phyloP scores from a whole-genome alignment of 2,888 invertebrate genomes.

The Eristalis intricaria region DNA sequence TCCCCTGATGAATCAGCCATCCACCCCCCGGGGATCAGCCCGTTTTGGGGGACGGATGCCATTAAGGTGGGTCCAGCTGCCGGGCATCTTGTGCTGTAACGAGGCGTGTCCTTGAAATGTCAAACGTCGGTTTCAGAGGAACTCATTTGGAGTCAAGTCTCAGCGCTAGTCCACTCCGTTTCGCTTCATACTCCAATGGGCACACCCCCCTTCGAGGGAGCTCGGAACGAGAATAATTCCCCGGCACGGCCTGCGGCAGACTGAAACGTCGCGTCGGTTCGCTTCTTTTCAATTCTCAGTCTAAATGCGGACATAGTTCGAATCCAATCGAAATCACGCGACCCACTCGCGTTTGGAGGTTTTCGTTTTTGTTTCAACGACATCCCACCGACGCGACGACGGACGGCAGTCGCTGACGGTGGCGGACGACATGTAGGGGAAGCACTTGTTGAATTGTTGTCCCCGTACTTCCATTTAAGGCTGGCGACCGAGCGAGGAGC shows the following conservation, averaged over 20 bases:
- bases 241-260: conserved; percentile 44
- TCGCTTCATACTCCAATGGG: not conserved
- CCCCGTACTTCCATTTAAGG: conserved; percentile 61
- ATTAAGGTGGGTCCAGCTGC: not conserved
- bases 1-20: not conserved
- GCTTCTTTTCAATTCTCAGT: conserved; percentile 45
- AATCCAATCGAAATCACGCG: conserved; percentile 57
- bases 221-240: conserved; percentile 38
- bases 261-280: conserved; percentile 34
- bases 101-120: not conserved
- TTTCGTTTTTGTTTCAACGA: conserved; percentile 33
- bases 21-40: too few relatives aligned
- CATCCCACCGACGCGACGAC: conserved; percentile 44
- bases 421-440: conserved; percentile 46
- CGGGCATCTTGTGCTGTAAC: not conserved
- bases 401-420: not conserved
- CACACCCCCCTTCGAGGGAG: not conserved
- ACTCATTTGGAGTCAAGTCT: not conserved
- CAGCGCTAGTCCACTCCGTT: too few relatives aligned
- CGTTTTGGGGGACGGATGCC: not conserved
- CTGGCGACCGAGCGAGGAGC: not conserved
- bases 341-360: conserved; percentile 48
- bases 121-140: not conserved
- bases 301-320: conserved; percentile 66
- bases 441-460: conserved; percentile 66